Conservation (phyloP, 2,113 vertebrate species). For the Abramis brama region DNA sequence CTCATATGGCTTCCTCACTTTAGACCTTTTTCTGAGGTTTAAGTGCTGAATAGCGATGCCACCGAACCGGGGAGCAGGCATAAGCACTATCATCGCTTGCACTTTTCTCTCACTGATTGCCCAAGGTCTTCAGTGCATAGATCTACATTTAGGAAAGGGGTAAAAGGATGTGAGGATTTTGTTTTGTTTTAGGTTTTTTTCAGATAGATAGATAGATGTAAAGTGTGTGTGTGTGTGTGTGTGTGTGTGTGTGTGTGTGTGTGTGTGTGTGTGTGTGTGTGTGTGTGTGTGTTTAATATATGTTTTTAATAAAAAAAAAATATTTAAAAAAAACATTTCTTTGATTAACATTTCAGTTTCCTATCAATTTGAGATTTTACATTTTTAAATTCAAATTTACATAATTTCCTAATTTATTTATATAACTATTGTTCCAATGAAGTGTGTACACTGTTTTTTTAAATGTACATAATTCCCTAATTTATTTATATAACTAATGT, state of each 20-base stretch:
- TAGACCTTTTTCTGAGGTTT: conserved; percentile 33
- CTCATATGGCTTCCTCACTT: conserved; percentile 36
- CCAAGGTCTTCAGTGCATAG: not conserved
- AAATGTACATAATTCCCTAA: no score
- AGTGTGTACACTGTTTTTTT: no score
- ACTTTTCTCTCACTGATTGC: conserved; percentile 2
- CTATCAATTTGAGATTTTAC: no score
- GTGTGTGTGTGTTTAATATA: no score
- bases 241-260: no score
- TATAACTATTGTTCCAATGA: not conserved
- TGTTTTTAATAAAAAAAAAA: no score
- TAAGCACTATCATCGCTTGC: not conserved
- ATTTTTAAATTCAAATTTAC: not conserved
- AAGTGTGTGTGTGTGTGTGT: no score
- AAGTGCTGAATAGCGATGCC: not conserved
- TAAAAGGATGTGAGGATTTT: not conserved
- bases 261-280: no score
- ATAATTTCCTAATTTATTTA: not conserved
- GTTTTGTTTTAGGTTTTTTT: not conserved
- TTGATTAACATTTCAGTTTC: no score
- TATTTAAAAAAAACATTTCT: no score
- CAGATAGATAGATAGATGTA: no score
- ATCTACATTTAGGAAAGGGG: not conserved
- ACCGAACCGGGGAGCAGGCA: not conserved
- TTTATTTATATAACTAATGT: not conserved